Conservation (phyloP, 2,888 invertebrate genomes). For the Hydraecia micacea region DNA sequence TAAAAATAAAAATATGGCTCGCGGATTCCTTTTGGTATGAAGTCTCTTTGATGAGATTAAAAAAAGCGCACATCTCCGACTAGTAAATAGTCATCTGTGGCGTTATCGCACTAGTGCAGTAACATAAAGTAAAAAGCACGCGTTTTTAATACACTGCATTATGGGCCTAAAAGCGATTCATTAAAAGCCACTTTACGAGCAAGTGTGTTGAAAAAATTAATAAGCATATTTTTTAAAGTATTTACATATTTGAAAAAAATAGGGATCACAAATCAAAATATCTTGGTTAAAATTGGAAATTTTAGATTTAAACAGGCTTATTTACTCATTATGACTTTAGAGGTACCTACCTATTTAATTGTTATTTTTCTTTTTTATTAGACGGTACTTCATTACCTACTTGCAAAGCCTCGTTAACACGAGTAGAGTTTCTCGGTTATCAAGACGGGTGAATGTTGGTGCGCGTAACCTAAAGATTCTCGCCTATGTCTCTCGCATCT, state of each 20-base stretch:
- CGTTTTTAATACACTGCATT: too few relatives aligned
- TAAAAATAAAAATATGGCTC: too few relatives aligned
- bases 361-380: neutral
- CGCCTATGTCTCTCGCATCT: neutral
- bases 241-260: neutral
- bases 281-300: neutral
- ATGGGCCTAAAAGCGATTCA: too few relatives aligned
- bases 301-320: neutral
- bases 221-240: neutral
- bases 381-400: neutral
- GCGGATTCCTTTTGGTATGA: too few relatives aligned
- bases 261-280: neutral
- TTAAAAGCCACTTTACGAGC: too few relatives aligned
- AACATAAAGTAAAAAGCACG: too few relatives aligned
- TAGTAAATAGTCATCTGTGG: too few relatives aligned
- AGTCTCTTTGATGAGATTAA: too few relatives aligned
- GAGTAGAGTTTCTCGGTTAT: neutral
- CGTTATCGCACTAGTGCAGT: too few relatives aligned
- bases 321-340: neutral
- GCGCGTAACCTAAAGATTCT: neutral
- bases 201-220: neutral
- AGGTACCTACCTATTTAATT: neutral
- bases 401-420: neutral
- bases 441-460: neutral
- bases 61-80: too few relatives aligned